Base-by-base conservation (phyloP, 2,888 invertebrate genomes). In the Lepidocyrtinus sp. region DNA sequence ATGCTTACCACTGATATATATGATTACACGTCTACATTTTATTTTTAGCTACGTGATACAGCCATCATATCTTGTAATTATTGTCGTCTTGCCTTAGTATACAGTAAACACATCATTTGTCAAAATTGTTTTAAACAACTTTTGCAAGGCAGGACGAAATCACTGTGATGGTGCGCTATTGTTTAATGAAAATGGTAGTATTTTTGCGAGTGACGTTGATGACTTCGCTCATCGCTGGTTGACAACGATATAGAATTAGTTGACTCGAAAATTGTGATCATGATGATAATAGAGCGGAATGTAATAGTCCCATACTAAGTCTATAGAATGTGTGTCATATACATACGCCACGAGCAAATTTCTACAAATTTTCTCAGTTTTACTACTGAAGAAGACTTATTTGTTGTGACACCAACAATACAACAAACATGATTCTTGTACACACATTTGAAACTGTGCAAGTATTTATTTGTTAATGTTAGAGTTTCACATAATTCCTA, bases 161-260 rank as follows among this genome's bases (percentile, higher is more conserved):
- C n/a, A n/a, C n/a, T 2, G 12, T 36, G 36, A 59, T 59, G 36
- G 12, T 36, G 36, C n/a, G n/a, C 59, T 12, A 15, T 59, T 59
- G 59, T 59, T 59, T 59, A 59, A 59, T 59, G 59, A 21, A 59
- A 7, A 21, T 59, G 22, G 59, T n/a, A 59, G n/a, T 59, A 21
- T 12, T 36, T 59, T 59, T 59, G 12, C 59, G n/a, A 59, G 59
- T 59, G 59, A 59, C 59, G 59, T 15, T 59, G 59, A 21, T 2
- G 59, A 59, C 36, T 5, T 9, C 36, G 36, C 59, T 59, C 9
- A 7, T 59, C 36, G 36, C 59, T 59, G 22, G 19, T 59, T 59
- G 59, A 21, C 59, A 59, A 59, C 59, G 59, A 59, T 59, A 59
- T 21, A 59, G 21, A 59, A 59, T 59, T n/a, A 59, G 59, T 59